Percentiles rank a stretch among this genome's conserved stretches.
Conservation (phyloP, 37 sponge, comb jelly and placozoan genomes). For the Petrosia ficiformis region DNA sequence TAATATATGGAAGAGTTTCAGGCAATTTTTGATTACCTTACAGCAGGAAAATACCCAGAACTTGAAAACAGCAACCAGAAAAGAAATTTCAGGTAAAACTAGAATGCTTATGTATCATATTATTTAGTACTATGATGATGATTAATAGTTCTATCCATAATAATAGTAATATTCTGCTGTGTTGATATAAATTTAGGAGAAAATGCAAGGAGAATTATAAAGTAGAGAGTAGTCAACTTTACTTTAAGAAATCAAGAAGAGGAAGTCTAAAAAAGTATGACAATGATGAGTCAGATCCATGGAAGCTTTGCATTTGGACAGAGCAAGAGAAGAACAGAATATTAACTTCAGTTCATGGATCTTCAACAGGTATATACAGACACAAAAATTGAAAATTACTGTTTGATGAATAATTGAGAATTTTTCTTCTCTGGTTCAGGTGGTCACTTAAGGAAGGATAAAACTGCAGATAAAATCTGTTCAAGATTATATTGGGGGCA, state of each 20-base stretch:
- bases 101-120: too few species aligned
- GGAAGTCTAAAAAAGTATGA: background rate
- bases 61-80: background rate
- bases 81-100: background rate
- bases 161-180: background rate
- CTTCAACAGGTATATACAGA: conserved; percentile 6
- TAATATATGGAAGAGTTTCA: background rate
- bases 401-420: background rate
- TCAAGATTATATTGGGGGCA: conserved; percentile 16
- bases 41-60: background rate
- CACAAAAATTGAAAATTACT: background rate
- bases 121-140: too few species aligned
- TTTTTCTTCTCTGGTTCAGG: conserved; percentile 9
- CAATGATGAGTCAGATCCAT: conserved; percentile 3
- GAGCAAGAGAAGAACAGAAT: conserved; percentile 23
- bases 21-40: background rate
- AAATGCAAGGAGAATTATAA: conserved; percentile 17
- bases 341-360: conserved; percentile 8
- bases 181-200: background rate
- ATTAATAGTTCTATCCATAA: too few species aligned
- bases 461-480: conserved; percentile 20
- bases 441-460: conserved; percentile 41
- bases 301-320: conserved; percentile 7
- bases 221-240: conserved; percentile 15
- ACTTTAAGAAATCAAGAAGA: background rate